Percentiles rank a stretch among this genome's conserved stretches.
phyloP scores from a whole-genome alignment of 2,113 vertebrate genomes.

The Baryphthengus martii region DNA sequence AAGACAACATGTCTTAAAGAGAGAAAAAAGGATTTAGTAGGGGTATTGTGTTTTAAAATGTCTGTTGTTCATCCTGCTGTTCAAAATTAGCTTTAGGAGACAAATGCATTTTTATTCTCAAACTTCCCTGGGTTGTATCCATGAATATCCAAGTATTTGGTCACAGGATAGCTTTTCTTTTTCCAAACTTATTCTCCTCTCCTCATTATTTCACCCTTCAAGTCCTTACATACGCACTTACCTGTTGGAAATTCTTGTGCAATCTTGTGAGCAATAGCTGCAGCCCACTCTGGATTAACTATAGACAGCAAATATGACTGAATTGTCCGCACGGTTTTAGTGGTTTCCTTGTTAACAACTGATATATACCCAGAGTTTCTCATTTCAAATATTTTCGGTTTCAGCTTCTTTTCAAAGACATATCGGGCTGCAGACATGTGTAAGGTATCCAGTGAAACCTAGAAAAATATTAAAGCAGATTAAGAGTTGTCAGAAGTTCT shows the following conservation, averaged over 20 bases:
- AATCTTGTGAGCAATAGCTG: slow-evolving; percentile 87
- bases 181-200: neutral
- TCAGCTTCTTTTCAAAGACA: slow-evolving; percentile 87
- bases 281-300: slow-evolving; percentile 88
- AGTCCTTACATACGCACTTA: neutral
- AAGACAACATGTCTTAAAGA: neutral
- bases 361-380: slow-evolving; percentile 61
- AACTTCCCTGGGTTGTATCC: neutral
- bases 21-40: neutral
- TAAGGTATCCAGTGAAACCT: slow-evolving; percentile 91
- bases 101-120: neutral
- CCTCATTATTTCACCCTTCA: neutral
- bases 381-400: slow-evolving; percentile 83
- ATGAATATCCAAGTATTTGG: neutral
- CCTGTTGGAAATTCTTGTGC: slow-evolving; percentile 91
- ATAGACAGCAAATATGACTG: slow-evolving; percentile 88
- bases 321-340: slow-evolving; percentile 77
- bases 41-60: neutral
- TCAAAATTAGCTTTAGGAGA: neutral
- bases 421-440: slow-evolving; percentile 86
- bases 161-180: neutral
- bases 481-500: neutral
- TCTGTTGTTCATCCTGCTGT: neutral
- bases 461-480: neutral
- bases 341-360: slow-evolving; percentile 74